Evolutionary conservation across 2,113 vertebrate genomes (phyloP).

Genomic region (Cyanoderma ruficeps): DNA sequence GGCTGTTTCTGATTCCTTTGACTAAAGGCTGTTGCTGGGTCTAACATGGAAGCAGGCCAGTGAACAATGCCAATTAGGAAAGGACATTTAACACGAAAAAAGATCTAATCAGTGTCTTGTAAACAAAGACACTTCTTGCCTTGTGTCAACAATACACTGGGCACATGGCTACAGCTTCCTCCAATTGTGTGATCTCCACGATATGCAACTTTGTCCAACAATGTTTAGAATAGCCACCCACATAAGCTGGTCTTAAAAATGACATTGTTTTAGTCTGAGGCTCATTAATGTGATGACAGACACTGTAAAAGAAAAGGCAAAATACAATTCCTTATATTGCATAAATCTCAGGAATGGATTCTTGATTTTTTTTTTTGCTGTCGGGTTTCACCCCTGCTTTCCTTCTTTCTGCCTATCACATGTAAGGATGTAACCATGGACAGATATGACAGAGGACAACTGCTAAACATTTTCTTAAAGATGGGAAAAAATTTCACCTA

Average conservation of each 20-base stretch:
- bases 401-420: background rate
- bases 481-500: background rate
- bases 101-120: background rate
- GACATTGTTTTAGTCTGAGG: background rate
- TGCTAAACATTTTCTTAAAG: background rate
- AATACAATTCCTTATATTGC: background rate
- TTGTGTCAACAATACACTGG: background rate
- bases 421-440: background rate
- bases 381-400: background rate
- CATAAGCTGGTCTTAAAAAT: background rate
- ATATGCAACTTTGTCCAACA: background rate
- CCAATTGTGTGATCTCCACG: background rate
- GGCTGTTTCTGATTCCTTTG: background rate
- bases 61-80: background rate
- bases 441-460: background rate
- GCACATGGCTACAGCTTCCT: background rate
- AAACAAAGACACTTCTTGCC: background rate
- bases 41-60: background rate
- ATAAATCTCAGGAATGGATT: background rate
- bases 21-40: background rate
- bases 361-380: background rate
- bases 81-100: background rate
- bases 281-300: background rate
- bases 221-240: background rate
- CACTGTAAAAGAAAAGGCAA: background rate